Evolutionary conservation across 2,888 invertebrate genomes (phyloP), one percentile per base, ranked within the genome.

Genomic region (Torymus aiolomorphi): DNA sequence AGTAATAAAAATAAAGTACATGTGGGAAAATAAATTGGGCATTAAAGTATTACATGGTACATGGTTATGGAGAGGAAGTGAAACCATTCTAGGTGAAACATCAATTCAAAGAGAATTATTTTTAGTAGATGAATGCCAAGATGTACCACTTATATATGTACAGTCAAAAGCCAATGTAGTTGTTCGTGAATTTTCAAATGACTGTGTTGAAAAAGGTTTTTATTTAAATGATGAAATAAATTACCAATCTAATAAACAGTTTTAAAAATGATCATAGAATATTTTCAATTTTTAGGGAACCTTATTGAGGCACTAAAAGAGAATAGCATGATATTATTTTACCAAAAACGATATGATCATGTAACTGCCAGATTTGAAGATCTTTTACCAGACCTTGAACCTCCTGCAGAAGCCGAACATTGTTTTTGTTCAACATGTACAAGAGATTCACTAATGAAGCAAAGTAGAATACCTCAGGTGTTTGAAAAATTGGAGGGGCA

Each of bases 51-150:
- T 95, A 86, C 96, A 96, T 88, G 94, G 94, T 3, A 94, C 94
- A 86, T 94, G 95, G 88, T 95, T 94, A 87, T 92, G 93, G 78
- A 93, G 95, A 75, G 94, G 95, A 0, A 92, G 92, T 20, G 95
- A 96, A 84, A 95, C 96, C 0, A 93, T 96, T 80, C 91, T 96
- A 16, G 96, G 96, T 0, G 95, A 96, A 91, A 94, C 95, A 0
- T 93, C 95, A 12, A 94, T 96, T 88, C 93, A 94, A 0, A 91
- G 93, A 80, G 96, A 96, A 91, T 90, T 97, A 49, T 96, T 96
- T 90, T 88, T 94, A 66, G 92, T 93, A 0, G 94, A 96, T 84
- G 93, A 94, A 80, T 97, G 96, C 89, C 94, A 95, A 80, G 94
- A 95, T 86, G 93, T 94, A 20, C 91, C 92, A 13, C 87, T 94